Evolutionary conservation across 2,797 vertebrate genomes (phyloP).

Genomic region (Esox lucius): DNA sequence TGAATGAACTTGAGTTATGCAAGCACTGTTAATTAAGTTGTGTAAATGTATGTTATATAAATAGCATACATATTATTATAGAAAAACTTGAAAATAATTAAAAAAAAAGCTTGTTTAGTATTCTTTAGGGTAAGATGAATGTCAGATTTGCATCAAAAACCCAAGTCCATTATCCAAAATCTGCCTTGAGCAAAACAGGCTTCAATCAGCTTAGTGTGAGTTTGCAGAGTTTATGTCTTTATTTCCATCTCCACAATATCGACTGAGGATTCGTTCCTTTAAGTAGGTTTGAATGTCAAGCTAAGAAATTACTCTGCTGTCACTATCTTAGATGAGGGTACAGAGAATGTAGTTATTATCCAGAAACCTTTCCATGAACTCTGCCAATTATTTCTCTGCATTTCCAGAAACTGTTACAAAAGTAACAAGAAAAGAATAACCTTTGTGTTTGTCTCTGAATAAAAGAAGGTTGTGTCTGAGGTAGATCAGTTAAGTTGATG

Average conservation of each 20-base stretch:
- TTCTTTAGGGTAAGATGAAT: conserved; percentile 20
- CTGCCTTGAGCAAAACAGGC: conserved; percentile 13
- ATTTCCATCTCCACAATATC: conserved; percentile 21
- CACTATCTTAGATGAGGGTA: conserved; percentile 31
- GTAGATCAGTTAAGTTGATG: conserved; percentile 18
- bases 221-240: conserved; percentile 21
- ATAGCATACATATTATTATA: too few species aligned
- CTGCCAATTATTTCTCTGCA: conserved; percentile 39
- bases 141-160: conserved; percentile 30
- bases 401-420: conserved; percentile 25
- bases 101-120: conserved; percentile 29
- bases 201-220: conserved; percentile 20
- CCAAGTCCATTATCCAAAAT: conserved; percentile 26
- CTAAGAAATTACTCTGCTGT: conserved; percentile 27
- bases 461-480: conserved; percentile 9
- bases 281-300: conserved; percentile 27
- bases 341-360: conserved; percentile 28
- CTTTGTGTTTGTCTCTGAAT: conserved; percentile 1
- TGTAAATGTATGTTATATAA: too few species aligned
- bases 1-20: conserved; percentile 43
- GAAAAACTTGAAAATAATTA: conserved; percentile 5
- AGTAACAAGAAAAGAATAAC: conserved; percentile 28
- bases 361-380: conserved; percentile 37
- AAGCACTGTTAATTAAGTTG: conserved; percentile 36
- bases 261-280: conserved; percentile 42